Percentiles rank a stretch among this genome's conserved stretches.
phyloP scores from a whole-genome alignment of 2,113 vertebrate genomes.

The Hippocampus zosterae region DNA sequence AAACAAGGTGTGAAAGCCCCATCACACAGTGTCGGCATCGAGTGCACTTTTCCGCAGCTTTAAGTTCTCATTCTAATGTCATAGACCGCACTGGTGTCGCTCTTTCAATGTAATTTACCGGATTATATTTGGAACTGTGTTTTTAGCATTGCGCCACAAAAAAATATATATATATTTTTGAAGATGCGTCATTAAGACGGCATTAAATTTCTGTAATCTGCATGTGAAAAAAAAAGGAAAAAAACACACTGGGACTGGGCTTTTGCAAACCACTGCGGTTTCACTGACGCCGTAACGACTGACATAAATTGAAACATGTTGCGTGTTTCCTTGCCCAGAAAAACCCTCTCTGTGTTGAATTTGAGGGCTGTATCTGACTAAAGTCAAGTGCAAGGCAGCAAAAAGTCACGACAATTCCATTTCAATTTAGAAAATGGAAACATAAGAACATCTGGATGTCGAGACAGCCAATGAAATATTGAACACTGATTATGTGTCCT shows the following conservation, averaged over 20 bases:
- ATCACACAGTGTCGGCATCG: slow-evolving; percentile 18
- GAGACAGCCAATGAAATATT: not conserved
- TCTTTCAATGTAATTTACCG: not conserved
- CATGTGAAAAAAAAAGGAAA: not conserved
- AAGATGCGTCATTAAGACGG: not conserved
- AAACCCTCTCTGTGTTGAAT: not conserved
- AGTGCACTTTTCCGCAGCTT: not conserved
- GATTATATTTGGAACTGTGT: not conserved
- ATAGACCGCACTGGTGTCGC: not conserved
- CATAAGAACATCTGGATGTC: slow-evolving; percentile 3
- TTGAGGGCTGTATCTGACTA: not conserved
- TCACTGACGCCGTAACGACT: not conserved
- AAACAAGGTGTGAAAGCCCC: slow-evolving; percentile 14
- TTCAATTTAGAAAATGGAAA: slow-evolving; percentile 6
- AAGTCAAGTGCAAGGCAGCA: slow-evolving; percentile 19
- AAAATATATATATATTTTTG: not conserved
- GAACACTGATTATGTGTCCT: not conserved
- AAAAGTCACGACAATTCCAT: slow-evolving; percentile 8
- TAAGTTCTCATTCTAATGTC: not conserved
- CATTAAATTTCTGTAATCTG: not conserved
- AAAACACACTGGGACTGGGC: not conserved
- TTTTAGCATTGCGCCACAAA: not conserved
- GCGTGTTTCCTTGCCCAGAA: not conserved
- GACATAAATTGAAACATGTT: not conserved
- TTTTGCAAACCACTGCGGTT: not conserved